Evolutionary conservation across 2,888 invertebrate species (phyloP), one percentile per base, ranked within the genome.

Genomic region (Apamea crenata): DNA sequence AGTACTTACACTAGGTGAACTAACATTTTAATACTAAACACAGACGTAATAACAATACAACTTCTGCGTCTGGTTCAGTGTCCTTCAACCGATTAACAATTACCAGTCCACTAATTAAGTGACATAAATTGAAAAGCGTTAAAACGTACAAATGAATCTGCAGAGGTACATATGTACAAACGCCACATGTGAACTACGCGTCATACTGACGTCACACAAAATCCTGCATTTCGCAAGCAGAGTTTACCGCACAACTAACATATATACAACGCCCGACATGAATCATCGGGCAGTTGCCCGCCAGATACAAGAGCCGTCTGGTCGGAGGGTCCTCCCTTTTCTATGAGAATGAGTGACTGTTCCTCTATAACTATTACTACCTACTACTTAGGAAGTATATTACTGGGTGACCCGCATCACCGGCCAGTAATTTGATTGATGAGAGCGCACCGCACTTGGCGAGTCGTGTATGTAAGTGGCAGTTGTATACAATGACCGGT

Each of bases 371-470:
- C 12, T n/a, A 21, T 63, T 71, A 14, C 32, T n/a, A 29, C 47
- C 29, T 29, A 47, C 69, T 25, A 36, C 40, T 40, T 50, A 69
- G 47, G 5, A 47, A 47, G 29, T 53, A 65, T 16, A 67, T 63
- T 29, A 56, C n/a, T 14, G 32, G 59, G 12, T 32, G 16, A 12
- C 18, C 29, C 56, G 40, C 67, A 68, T 70, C 71, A 59, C 50
- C 16, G 56, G 2, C 14, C 16, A 68, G 65, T 61, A 72, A 83
- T 76, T 76, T 76, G 75, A 83, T 83, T 73, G 79, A 83, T 73
- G 80, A 70, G 74, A 36, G 70, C 50, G 18, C 65, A 53, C 36
- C 32, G 59, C 44, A 36, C 50, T 70, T 25, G 53, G 40, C 47
- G 53, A 61, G n/a, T 66, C 29, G 83, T 68, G 67, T 40, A 74